Evolutionary conservation across 2,888 invertebrate species (phyloP).

Genomic region (Sinelater perroti): DNA sequence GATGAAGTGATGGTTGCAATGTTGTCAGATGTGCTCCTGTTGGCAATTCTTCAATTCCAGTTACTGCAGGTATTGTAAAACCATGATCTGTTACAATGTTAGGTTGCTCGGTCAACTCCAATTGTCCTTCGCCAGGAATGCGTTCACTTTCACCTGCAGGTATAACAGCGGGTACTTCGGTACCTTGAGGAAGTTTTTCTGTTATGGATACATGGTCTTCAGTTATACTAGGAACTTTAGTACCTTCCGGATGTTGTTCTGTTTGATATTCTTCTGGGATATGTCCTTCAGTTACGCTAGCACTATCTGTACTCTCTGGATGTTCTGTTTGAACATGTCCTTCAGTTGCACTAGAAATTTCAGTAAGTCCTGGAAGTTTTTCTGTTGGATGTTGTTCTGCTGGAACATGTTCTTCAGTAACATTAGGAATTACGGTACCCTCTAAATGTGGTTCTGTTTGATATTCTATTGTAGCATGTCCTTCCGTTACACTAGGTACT

Average conservation of each 20-base stretch:
- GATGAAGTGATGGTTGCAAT: too few species aligned
- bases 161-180: too few species aligned
- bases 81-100: neutral
- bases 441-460: constrained; percentile 37
- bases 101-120: neutral
- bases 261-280: neutral
- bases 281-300: neutral
- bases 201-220: too few species aligned
- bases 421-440: constrained; percentile 6
- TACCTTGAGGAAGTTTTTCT: constrained; percentile 7
- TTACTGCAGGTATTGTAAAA: neutral
- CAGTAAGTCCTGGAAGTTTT: constrained; percentile 17
- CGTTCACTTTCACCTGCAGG: neutral
- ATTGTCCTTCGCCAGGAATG: neutral
- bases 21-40: too few species aligned
- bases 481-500: constrained; percentile 7
- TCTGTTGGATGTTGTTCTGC: neutral
- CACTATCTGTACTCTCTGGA: neutral
- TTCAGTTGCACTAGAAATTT: too few species aligned
- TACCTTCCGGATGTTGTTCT: neutral
- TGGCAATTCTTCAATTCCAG: neutral
- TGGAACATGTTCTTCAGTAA: constrained; percentile 15
- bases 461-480: neutral
- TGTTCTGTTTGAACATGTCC: neutral
- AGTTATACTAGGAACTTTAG: constrained; percentile 4